Base-by-base conservation (phyloP, 2,797 vertebrate genomes). In the Cyclura pinguis region DNA sequence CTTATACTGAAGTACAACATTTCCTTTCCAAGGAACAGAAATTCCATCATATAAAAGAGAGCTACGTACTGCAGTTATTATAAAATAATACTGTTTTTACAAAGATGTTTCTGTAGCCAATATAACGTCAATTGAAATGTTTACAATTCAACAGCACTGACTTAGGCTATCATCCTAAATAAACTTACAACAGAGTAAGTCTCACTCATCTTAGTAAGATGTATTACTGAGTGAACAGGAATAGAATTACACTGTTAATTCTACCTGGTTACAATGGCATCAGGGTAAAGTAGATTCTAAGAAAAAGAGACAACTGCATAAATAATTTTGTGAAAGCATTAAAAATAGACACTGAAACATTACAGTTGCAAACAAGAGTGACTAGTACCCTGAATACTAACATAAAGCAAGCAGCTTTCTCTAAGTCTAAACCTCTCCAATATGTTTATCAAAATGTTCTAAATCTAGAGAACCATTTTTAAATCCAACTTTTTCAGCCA, bases 361-460 rank as follows among this genome's bases (percentile, higher is more conserved):
- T 24, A 1, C 1, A 10, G 50, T 91, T 76, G 57, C 84, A 88
- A 18, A 87, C 55, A 62, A 76, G 8, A 57, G 22, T 0, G 10
- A 0, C 14, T 78, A 92, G 50, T 0, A 90, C 80, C 22, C n/a
- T 0, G 0, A 86, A 82, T 82, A 38, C 73, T 93, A 42, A 47
- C 8, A 89, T 20, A n/a, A 85, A 93, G 47, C 13, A 22, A 6
- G 27, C 87, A 20, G 62, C 20, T 35, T 35, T 87, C 20, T 87
- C 42, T 8, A 47, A 80, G 20, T 55, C 20, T 73, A 4, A 14
- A 20, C 10, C 20, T 32, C 42, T 22, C n/a, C 12, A 55, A 24
- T 3, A 74, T 13, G 12, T 86, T 86, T 86, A 86, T 86, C 72
- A 67, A 22, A 42, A 24, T 29, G 42, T 42, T n/a, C 29, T 59